phyloP scores from a whole-genome alignment of 2,888 invertebrate genomes.

The Dasypogon diadema region DNA sequence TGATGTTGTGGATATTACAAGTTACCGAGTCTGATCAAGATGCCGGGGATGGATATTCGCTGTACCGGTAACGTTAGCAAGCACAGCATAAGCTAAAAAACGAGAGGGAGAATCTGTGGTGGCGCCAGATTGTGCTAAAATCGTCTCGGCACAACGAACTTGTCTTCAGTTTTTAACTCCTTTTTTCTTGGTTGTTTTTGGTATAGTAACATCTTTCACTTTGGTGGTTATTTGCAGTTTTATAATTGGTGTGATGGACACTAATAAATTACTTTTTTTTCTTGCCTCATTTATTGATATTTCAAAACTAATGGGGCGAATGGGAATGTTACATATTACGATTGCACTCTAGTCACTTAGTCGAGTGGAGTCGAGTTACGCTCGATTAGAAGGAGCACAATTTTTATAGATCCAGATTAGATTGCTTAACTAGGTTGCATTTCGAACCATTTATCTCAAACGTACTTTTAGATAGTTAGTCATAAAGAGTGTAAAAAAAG shows the following conservation, averaged over 20 bases:
- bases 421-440: no score
- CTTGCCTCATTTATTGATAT: no score
- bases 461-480: no score
- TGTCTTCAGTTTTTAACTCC: not conserved
- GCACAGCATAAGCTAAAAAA: not conserved
- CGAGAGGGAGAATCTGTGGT: constrained; percentile 14
- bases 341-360: no score
- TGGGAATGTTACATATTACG: no score
- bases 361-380: no score
- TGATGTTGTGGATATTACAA: not conserved
- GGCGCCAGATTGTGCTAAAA: constrained; percentile 34
- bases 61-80: constrained; percentile 21
- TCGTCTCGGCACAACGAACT: constrained; percentile 24
- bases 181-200: not conserved
- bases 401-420: no score
- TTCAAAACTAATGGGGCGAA: no score
- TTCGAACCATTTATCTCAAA: no score
- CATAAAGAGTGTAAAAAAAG: no score
- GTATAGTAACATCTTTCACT: constrained; percentile 3
- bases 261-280: no score
- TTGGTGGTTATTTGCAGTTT: constrained; percentile 4
- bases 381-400: no score
- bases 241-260: constrained; percentile 1
- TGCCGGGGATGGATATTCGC: constrained; percentile 16
- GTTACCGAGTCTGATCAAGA: constrained; percentile 24